Conservation (phyloP, 35 echinoderm and acorn worm species). For the Ophioderma brevispina region DNA sequence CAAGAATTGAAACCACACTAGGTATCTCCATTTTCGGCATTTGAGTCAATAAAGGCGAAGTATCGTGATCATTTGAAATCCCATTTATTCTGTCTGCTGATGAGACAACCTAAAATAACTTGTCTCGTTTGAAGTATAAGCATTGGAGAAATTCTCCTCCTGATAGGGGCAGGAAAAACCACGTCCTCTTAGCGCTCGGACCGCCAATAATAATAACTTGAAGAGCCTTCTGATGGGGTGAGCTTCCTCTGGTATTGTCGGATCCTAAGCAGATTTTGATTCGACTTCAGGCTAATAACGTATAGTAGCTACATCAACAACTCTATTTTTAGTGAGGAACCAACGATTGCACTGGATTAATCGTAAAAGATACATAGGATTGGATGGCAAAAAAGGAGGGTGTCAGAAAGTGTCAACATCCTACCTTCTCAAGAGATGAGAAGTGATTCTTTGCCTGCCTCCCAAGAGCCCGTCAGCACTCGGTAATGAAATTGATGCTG, state of each 20-base stretch:
- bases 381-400: not conserved
- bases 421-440: not conserved
- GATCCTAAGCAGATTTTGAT: not conserved
- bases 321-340: not conserved
- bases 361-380: constrained; percentile 1
- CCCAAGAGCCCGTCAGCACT: constrained; percentile 3
- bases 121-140: not conserved
- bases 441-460: not conserved
- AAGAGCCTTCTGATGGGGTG: no score
- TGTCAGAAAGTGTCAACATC: constrained; percentile 4
- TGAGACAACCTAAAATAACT: not conserved
- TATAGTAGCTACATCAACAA: not conserved
- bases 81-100: not conserved
- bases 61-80: no score
- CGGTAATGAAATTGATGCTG: not conserved
- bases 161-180: not conserved
- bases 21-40: not conserved
- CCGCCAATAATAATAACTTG: constrained; percentile 2
- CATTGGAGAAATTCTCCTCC: not conserved
- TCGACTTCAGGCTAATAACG: not conserved
- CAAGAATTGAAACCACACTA: not conserved
- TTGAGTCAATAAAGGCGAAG: not conserved
- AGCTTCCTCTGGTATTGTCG: not conserved
- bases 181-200: not conserved
- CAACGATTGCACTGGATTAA: not conserved